phyloP scores from a whole-genome alignment of 2,888 invertebrate genomes.

The Epirrhoe alternata region DNA sequence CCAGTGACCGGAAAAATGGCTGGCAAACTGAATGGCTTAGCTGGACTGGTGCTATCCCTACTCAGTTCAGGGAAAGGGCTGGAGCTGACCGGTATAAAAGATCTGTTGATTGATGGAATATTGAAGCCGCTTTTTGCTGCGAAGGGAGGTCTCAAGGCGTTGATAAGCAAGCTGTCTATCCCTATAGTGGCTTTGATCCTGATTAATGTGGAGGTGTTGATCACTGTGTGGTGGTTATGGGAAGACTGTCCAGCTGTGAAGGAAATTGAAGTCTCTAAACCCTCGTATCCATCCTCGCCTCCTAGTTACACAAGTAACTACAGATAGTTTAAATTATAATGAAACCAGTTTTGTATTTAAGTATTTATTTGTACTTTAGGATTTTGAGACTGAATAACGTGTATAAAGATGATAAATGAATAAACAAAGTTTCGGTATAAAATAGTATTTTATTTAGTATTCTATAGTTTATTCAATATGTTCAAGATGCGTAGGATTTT shows the following conservation, averaged over 20 bases:
- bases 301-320: conserved; percentile 55
- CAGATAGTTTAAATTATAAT: conserved; percentile 44
- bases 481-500: not conserved
- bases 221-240: conserved; percentile 81
- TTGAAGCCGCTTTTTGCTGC: conserved; percentile 67
- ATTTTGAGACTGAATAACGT: conserved; percentile 42
- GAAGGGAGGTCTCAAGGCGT: conserved; percentile 70
- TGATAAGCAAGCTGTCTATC: conserved; percentile 74
- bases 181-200: conserved; percentile 71
- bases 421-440: conserved; percentile 15
- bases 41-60: conserved; percentile 65
- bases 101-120: conserved; percentile 70
- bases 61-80: conserved; percentile 61
- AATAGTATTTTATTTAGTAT: conserved; percentile 9
- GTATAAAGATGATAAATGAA: conserved; percentile 27
- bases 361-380: conserved; percentile 34
- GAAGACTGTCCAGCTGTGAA: conserved; percentile 68
- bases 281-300: conserved; percentile 47
- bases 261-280: conserved; percentile 38
- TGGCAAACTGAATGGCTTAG: conserved; percentile 66
- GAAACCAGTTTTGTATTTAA: conserved; percentile 52
- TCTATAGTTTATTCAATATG: not conserved
- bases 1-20: conserved; percentile 64
- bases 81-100: conserved; percentile 67
- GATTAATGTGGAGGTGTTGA: conserved; percentile 74